Evolutionary conservation across 2,888 invertebrate species (phyloP).

Genomic region (Agrenia bidenticulata): DNA sequence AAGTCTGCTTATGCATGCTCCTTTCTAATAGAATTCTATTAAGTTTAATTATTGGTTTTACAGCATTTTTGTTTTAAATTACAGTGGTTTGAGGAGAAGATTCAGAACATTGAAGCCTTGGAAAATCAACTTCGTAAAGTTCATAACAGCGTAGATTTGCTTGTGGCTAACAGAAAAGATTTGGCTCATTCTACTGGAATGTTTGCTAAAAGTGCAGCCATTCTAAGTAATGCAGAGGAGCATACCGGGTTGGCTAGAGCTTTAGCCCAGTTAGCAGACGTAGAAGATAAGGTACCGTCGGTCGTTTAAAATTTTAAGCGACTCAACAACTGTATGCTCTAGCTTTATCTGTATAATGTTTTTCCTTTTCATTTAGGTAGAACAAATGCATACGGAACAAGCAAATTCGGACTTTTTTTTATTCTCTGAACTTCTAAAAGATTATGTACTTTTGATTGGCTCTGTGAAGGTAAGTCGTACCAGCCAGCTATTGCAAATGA

Average conservation of each 20-base stretch:
- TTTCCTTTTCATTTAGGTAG: conserved; percentile 64
- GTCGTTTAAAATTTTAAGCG: neutral
- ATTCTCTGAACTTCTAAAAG: conserved; percentile 90
- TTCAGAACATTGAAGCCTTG: conserved; percentile 83
- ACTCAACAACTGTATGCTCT: neutral
- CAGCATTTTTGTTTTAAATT: conserved; percentile 51
- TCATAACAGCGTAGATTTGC: conserved; percentile 80
- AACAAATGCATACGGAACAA: conserved; percentile 84
- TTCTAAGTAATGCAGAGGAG: conserved; percentile 89
- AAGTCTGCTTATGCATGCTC: conserved; percentile 57
- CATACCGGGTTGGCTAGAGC: conserved; percentile 87
- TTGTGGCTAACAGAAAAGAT: conserved; percentile 84
- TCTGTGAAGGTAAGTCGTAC: conserved; percentile 74
- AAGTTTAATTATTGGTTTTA: neutral
- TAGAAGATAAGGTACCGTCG: conserved; percentile 68
- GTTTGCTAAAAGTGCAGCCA: conserved; percentile 82
- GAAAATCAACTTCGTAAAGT: conserved; percentile 85
- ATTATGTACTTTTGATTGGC: conserved; percentile 87
- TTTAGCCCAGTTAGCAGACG: conserved; percentile 84
- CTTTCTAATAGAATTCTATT: neutral
- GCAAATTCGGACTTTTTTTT: conserved; percentile 92
- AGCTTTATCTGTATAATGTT: too few relatives aligned
- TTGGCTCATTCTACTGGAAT: conserved; percentile 74
- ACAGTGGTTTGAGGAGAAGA: conserved; percentile 98
- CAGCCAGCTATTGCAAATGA: neutral